phyloP scores from a whole-genome alignment of 30 jellyfish, hydroid and myxozoan genomes.

The Turritopsis rubra region DNA sequence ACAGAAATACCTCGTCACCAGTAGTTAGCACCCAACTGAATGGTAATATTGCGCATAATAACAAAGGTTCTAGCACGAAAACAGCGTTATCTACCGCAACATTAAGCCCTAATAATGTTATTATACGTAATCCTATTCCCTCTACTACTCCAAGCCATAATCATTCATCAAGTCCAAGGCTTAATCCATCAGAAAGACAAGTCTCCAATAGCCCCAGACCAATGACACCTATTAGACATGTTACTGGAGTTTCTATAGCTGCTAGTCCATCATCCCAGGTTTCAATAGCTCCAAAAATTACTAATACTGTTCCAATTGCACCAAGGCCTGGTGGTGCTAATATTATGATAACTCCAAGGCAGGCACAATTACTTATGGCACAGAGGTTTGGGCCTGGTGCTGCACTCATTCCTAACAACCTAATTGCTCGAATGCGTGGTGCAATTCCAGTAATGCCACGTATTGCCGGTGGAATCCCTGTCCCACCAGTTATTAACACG shows the following conservation, averaged over 20 bases:
- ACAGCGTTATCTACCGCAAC: neutral
- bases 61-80: neutral
- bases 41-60: constrained; percentile 20
- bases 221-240: constrained; percentile 24
- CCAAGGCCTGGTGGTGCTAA: constrained; percentile 84
- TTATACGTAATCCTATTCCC: neutral
- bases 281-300: constrained; percentile 84
- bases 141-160: neutral
- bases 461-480: constrained; percentile 37
- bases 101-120: neutral
- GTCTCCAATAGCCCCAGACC: constrained; percentile 13
- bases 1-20: constrained; percentile 14
- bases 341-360: constrained; percentile 86
- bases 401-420: constrained; percentile 55
- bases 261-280: constrained; percentile 41
- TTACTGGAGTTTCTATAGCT: constrained; percentile 36
- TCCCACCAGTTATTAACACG: constrained; percentile 72
- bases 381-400: constrained; percentile 72
- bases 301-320: constrained; percentile 88
- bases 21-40: constrained; percentile 11
- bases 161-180: neutral
- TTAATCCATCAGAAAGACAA: neutral
- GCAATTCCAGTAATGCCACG: constrained; percentile 84
- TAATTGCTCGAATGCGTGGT: constrained; percentile 72
- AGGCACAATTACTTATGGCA: constrained; percentile 81